These are phyloP conservation scores for Mustela lutreola DNA, from an alignment of 2,113 vertebrate genomes.

Conservation along the genomic window DNA sequence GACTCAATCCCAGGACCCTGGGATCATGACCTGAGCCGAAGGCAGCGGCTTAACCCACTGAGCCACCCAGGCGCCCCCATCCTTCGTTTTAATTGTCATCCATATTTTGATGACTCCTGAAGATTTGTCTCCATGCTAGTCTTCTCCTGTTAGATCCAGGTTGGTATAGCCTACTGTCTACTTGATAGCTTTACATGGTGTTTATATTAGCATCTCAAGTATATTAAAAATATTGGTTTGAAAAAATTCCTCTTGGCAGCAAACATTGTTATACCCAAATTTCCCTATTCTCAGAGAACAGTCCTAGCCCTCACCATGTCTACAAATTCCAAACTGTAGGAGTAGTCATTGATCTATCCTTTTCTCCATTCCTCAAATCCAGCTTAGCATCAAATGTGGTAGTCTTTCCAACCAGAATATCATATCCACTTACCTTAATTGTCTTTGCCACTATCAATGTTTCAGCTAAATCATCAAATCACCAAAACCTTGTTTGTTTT, in stretches of 20 bases:
- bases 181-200: not conserved
- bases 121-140: not conserved
- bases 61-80: no score
- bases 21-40: no score
- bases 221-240: not conserved
- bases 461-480: not conserved
- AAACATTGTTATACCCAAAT: not conserved
- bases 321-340: not conserved
- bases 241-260: not conserved
- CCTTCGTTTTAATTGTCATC: not conserved
- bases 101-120: not conserved
- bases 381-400: not conserved
- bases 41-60: no score
- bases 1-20: no score
- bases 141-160: not conserved
- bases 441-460: not conserved
- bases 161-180: fast-evolving
- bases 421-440: not conserved
- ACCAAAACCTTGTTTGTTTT: not conserved
- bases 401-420: not conserved
- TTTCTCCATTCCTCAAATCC: not conserved
- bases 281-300: not conserved
- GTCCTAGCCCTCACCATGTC: not conserved
- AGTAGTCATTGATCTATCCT: not conserved
- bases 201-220: not conserved